Base-by-base conservation (phyloP, 2,888 invertebrate genomes). In the Hyles lineata region DNA sequence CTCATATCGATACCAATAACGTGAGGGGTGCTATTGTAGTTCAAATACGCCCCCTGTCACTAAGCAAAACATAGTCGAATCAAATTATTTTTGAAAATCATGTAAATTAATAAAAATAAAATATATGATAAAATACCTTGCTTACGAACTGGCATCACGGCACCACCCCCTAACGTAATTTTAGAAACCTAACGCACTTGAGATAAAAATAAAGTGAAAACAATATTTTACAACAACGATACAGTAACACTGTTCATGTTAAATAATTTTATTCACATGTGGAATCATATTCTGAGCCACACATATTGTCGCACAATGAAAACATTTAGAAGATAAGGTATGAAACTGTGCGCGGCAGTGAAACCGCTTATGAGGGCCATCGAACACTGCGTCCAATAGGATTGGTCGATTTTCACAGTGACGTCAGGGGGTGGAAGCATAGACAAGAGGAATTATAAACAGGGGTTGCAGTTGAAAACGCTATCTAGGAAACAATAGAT, bases 101-200 rank as follows among this genome's bases (percentile, higher is more conserved):
- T 21, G 21, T 58, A 35, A 72, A 67, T 72, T n/a, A 15, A 19
- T 58, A 35, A 23, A 35, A 43, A 21, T 32, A 58, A 9, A 23
- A 23, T 23, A 67, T 32, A 63, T 79, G 72, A 79, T 79, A 80
- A 92, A 93, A 95, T 92, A 96, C 96, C 96, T 96, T 96, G 96
- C 95, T 96, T 96, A 92, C 96, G 96, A 92, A 96, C 96, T 91
- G 96, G 96, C 96, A 96, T 96, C 93, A 93, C 94, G 94, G 90
- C 90, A 90, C 93, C 93, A 93, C 93, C 94, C 93, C 92, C 91
- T 89, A 89, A 90, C 89, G 89, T 89, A 90, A 89, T 90, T 87
- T 86, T 87, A 87, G 87, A 88, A 90, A 90, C 89, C 85, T 90
- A 90, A 85, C 82, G 86, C 85, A 89, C 84, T 87, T 83, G 83